Base-by-base conservation (phyloP, 1,140 invertebrate species). In the Pogonognathellus flavescens region DNA sequence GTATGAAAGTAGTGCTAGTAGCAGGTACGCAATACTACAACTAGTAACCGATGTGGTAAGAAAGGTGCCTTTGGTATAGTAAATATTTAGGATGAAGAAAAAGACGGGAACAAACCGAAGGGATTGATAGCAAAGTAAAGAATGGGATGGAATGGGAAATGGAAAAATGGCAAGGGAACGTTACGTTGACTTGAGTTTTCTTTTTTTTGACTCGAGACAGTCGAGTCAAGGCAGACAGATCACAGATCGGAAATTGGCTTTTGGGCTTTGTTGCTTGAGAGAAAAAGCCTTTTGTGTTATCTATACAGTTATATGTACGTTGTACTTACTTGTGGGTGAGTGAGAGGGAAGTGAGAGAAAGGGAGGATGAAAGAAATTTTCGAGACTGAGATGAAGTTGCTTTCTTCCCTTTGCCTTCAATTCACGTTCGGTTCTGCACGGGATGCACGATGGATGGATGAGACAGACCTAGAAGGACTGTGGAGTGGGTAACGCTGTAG, bases 211-310 rank as follows among this genome's bases (percentile, higher is more conserved):
- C 25, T n/a, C 25, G 7, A 76, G 70, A 76, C 16, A 76, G 70
- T 76, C n/a, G 80, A 81, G 50, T 18, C 53, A 57, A 25, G 80
- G 50, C 41, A 83, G 60, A 83, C 82, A 83, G 82, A 83, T 83
- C 82, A 66, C 57, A 83, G 60, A 83, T 83, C 82, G 82, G 82
- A 83, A 83, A 83, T 83, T 83, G 82, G 82, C 82, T 83, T 83
- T 83, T 83, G 82, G 82, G 82, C 82, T 83, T 83, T 83, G 82
- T 83, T 83, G 82, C 18, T 66, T 14, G 25, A 25, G 22, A 82
- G 20, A 82, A 52, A 82, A 60, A 20, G 50, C 52, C 25, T 57
- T 55, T 55, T 18, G 53, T 18, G 20, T 82, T 55, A 16, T 55
- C 52, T 82, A 57, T 55, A 82, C 49, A 52, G 76, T 80, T 82